Percentiles rank a stretch among this genome's conserved stretches.
These are phyloP conservation scores for Epinephelus malabaricus DNA, from an alignment of 2,797 vertebrate genomes.

Conservation along the genomic window DNA sequence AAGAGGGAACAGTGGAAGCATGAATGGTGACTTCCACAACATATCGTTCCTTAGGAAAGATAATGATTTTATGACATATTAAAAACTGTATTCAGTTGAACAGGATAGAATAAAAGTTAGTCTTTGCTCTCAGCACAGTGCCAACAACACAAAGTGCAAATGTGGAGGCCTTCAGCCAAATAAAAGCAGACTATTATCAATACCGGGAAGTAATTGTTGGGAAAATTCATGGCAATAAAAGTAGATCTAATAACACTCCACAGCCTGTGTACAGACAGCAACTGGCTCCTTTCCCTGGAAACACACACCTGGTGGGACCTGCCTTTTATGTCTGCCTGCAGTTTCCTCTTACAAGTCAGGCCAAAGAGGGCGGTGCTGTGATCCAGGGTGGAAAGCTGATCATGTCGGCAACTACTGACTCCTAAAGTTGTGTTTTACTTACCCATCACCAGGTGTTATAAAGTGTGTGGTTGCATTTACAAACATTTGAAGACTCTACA, in stretches of 20 bases:
- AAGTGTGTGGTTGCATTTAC: not conserved
- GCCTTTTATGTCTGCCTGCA: not conserved
- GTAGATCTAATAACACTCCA: not conserved
- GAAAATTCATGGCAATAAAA: slow-evolving; percentile 1
- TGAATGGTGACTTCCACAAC: slow-evolving; percentile 58
- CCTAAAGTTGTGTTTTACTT: not conserved
- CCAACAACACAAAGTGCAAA: slow-evolving; percentile 17
- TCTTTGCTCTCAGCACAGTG: slow-evolving; percentile 1
- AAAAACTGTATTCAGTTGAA: not conserved
- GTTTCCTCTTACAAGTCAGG: slow-evolving; percentile 1
- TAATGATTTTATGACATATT: too few relatives aligned
- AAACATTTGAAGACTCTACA: not conserved
- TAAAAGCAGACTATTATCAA: not conserved
- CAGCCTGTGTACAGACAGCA: not conserved
- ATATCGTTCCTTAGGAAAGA: too few relatives aligned
- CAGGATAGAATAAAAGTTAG: not conserved
- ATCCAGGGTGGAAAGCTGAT: not conserved
- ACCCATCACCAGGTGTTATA: not conserved
- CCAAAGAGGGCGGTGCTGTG: slow-evolving; percentile 1
- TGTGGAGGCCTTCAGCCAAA: not conserved
- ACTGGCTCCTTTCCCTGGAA: slow-evolving; percentile 1
- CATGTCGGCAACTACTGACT: not conserved
- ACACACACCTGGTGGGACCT: slow-evolving; percentile 10
- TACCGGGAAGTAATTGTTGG: not conserved
- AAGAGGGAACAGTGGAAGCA: slow-evolving; percentile 91